Evolutionary conservation across 2,113 vertebrate species (phyloP), one percentile per base, ranked within the genome.

Genomic region (Malaclemys terrapin): DNA sequence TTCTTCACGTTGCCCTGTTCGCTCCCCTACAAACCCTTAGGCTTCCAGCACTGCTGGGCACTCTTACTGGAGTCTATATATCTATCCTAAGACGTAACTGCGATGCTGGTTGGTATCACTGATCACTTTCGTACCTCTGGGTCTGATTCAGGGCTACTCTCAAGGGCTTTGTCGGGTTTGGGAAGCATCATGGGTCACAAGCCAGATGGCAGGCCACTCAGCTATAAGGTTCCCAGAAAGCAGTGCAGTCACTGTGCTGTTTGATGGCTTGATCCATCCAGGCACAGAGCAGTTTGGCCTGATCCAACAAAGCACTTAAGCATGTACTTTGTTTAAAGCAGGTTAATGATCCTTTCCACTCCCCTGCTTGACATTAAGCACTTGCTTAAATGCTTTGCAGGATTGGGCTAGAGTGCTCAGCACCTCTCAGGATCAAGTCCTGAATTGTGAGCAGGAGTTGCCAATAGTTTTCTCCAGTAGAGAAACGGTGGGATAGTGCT

Each of bases 1-100:
- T 69, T 88, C 5, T 13, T 88, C 52, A 29, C 0, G 0, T 16
- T 82, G 14, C 1, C 47, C 84, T 69, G 45, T 13, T 27, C 4
- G 13, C 42, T 47, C 56, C 11, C 62, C 31, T 82, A 47, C 3
- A 1, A 85, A 14, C 9, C 12, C 22, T 6, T 24, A 50, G 49
- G 17, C 52, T 80, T 38, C 8, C 45, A 89, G 78, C 45, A 72
- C 8, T 88, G 27, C 17, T 38, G 13, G 9, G 27, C 5, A 1
- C n/a, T 92, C 87, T 80, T 69, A 78, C 0, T 1, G 79, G 62
- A 86, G 27, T 78, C 38, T 93, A 54, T 54, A 45, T 75, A 82
- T 50, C 50, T 57, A 4, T 35, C 88, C 65, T 52, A 78, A 10
- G 38, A 1, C 2, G 5, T 79, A 80, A 0, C 0, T 1, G 20